Evolutionary conservation across 37 sponge, comb jelly and placozoan species (phyloP), one percentile per base, ranked within the genome.

Genomic region (Aphrocallistes beatrix): DNA sequence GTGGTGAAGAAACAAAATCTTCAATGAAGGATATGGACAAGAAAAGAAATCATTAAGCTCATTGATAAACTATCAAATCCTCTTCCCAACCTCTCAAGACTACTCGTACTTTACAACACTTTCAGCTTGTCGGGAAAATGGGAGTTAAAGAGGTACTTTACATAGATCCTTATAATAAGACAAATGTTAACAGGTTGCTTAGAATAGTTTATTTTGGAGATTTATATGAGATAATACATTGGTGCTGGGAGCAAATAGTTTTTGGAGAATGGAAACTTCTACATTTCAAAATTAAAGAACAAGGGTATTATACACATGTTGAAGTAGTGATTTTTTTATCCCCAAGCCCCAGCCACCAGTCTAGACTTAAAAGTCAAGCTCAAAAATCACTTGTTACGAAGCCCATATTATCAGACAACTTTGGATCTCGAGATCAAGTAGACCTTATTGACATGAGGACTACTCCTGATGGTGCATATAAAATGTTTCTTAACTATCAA

Each of bases 401-500:
- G 17, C 75, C 75, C 25, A 60, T 60, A 21, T 60, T 60, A 28
- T 60, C 75, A 3, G 75, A 60, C 75, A 28, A 60, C 25, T 60
- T 60, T 28, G 75, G 75, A 19, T 6, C 8, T 60, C 25, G 75
- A 60, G 75, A 30, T 60, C 75, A 60, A 13, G 75, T 60, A 25
- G 75, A 60, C 34, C 75, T 60, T 28, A 60, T 60, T 60, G 75
- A 60, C n/a, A 60, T 60, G 75, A 60, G 75, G n/a, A 60, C 32
- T 60, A 60, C 10, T 60, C 75, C 75, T 6, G 75, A 60, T 60
- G 75, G 75, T 13, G 75, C 10, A 60, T 60, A 60, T 60, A 60
- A 28, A 25, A 25, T 19, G 75, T 25, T 60, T 25, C 75, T 28
- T 28, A 60, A 19, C 21, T 60, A 60, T 32, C 75, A 60, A 13